phyloP scores from a whole-genome alignment of 1,140 invertebrate species.

The Diachasma alloeum region DNA sequence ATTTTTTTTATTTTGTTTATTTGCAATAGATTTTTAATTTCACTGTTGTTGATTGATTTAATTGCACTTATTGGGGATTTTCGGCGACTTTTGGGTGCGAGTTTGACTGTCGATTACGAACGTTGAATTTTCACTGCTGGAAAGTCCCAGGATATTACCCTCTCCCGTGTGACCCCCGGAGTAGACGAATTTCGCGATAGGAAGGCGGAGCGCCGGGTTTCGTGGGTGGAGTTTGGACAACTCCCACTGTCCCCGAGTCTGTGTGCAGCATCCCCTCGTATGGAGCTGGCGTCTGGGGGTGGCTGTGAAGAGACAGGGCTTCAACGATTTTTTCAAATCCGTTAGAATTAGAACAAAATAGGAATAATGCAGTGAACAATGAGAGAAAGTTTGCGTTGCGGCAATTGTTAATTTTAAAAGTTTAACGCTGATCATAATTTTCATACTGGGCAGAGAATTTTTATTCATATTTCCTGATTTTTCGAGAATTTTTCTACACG shows the following conservation, averaged over 20 bases:
- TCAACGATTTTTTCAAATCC: neutral
- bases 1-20: too few relatives aligned
- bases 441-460: too few relatives aligned
- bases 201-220: conserved; percentile 6
- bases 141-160: neutral
- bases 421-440: too few relatives aligned
- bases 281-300: neutral
- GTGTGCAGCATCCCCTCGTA: neutral
- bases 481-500: too few relatives aligned
- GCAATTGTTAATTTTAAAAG: too few relatives aligned
- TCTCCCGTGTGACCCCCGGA: neutral
- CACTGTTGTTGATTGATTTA: too few relatives aligned
- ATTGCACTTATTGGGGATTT: too few relatives aligned
- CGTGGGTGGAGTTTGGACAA: conserved; percentile 23
- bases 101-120: conserved; percentile 14
- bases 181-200: conserved; percentile 9
- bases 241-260: neutral
- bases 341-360: neutral
- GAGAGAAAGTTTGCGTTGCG: too few relatives aligned
- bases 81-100: neutral
- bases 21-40: too few relatives aligned
- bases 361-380: too few relatives aligned
- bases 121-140: conserved; percentile 9
- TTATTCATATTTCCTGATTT: too few relatives aligned
- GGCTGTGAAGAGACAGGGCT: neutral